Base-by-base conservation (phyloP, 2,888 invertebrate genomes). In the Adineta ricciae region DNA sequence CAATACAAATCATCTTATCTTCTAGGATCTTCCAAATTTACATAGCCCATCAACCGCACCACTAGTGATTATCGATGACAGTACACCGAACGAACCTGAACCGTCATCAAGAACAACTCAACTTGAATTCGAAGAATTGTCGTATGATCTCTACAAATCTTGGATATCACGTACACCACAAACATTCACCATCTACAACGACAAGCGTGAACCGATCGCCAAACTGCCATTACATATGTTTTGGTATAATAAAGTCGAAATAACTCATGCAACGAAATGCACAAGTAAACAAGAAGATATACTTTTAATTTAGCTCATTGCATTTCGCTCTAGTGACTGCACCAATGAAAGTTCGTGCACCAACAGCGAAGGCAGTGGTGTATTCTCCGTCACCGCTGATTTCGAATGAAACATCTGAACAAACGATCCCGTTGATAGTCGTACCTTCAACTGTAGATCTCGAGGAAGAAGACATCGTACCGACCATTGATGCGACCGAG, bases 181-280 rank as follows among this genome's bases (percentile, higher is more conserved):
- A 78, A 78, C 78, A 41, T 78, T 41, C 41, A 16, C 78, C n/a
- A 14, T 41, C 9, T 78, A 78, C n/a, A 78, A 78, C 41, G 78
- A 78, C 11, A 78, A 78, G 41, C 78, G 78, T 41, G 78, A 78
- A 78, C 1, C 38, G 24, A n/a, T 78, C 41, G 78, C 24, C 9
- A 78, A 78, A 41, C n/a, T 78, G 41, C 78, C 78, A 3, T 78
- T 78, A n/a, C 41, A 41, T 11, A n/a, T 78, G 41, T 78, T 78
- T 41, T 78, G 78, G 78, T 78, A 78, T 78, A 78, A 78, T 41
- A 38, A 38, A 78, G 41, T 78, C 16, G n/a, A 78, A 78, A 41
- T 78, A 19, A 78, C 38, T 78, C 78, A 78, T 41, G 78, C 78
- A 78, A 41, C 78, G 11, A 78, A 78, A 78, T 78, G 41, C 38